phyloP scores from a whole-genome alignment of 2,888 invertebrate species.

The Philereme vetulata region DNA sequence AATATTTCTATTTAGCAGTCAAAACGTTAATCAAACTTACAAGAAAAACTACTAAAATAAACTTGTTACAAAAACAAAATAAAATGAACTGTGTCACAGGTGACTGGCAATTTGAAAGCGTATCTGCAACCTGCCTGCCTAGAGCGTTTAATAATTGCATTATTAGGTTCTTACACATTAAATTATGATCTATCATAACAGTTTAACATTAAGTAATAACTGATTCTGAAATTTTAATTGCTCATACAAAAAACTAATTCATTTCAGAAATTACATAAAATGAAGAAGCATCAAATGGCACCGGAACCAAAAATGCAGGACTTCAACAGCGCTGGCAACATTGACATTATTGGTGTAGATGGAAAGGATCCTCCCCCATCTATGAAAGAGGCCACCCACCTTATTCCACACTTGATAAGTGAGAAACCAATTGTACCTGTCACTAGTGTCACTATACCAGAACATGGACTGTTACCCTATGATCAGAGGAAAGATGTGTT shows the following conservation, averaged over 20 bases:
- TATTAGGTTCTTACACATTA: no score
- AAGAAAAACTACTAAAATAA: no score
- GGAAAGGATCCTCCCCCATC: slow-evolving; percentile 57
- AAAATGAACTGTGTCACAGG: no score
- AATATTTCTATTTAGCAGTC: no score
- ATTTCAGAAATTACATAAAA: slow-evolving; percentile 73
- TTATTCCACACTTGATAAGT: slow-evolving; percentile 55
- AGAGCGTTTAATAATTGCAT: no score
- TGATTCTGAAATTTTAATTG: no score
- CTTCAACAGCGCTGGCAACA: slow-evolving; percentile 44
- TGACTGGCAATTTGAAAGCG: no score
- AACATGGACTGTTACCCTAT: slow-evolving; percentile 46
- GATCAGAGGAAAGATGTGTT: slow-evolving; percentile 56
- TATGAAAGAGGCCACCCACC: slow-evolving; percentile 53
- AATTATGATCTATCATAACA: no score
- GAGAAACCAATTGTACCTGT: slow-evolving; percentile 50
- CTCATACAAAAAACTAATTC: not conserved
- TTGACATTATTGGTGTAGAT: slow-evolving; percentile 71
- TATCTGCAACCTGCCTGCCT: no score
- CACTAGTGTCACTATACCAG: slow-evolving; percentile 43
- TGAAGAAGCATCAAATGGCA: slow-evolving; percentile 65
- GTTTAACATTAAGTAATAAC: no score
- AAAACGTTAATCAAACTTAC: no score
- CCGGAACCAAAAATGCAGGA: slow-evolving; percentile 36
- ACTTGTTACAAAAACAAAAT: no score